Base-by-base conservation (phyloP, 2,113 vertebrate species). In the Micronisus gabar region DNA sequence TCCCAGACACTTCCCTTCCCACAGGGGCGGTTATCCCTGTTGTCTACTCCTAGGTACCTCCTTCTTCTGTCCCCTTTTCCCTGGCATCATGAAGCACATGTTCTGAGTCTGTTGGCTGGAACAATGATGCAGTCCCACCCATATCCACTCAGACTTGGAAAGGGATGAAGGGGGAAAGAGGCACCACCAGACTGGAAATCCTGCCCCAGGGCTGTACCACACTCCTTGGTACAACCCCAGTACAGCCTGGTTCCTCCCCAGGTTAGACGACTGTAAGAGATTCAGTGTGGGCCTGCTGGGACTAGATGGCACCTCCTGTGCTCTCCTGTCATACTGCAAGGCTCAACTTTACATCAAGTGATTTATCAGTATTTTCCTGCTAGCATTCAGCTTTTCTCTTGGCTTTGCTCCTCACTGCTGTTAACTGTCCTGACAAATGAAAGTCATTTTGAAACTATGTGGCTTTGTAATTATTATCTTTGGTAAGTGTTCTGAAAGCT, bases 391-490 rank as follows among this genome's bases (percentile, higher is more conserved):
- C 74, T 97, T 97, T 98, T 88, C 82, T 95, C 94, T 97, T 97
- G 96, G 96, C 94, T 97, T 95, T 86, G 53, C 67, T 90, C 90
- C 93, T 85, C 75, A 68, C 88, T 96, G 84, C 88, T 97, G 83
- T 92, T 97, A 92, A 62, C 86, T 90, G 86, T 73, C 75, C 95
- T 93, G 93, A 98, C 95, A 97, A 97, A 97, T 91, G 88, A 96
- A 98, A 97, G 94, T 97, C 68, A 96, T 95, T 93, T 91, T 88
- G 76, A 96, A 97, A 97, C 96, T 97, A 98, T 98, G 97, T 81
- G 91, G 95, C 86, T 94, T 97, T 96, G 96, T 96, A 97, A 96
- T 97, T 97, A 97, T 97, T 94, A 96, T 96, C 94, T 96, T 96
- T 95, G 59, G 93, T 97, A 95, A 97, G 96, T 91, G 86, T 97